These are phyloP conservation scores for Chloropsis cyanopogon DNA, from an alignment of 2,113 vertebrate species.

Conservation along the genomic window DNA sequence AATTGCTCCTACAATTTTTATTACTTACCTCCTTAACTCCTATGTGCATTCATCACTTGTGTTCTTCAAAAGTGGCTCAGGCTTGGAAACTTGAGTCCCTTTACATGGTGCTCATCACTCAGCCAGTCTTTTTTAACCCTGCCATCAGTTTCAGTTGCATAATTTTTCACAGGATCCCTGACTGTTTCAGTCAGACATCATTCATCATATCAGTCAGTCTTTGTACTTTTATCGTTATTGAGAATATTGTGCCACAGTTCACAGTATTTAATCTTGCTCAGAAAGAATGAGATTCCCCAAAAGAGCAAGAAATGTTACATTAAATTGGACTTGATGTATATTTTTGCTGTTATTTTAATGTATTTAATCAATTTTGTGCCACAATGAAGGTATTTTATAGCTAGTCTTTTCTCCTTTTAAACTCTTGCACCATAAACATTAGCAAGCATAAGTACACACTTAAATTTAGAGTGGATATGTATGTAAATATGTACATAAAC, in stretches of 20 bases:
- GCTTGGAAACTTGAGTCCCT: not conserved
- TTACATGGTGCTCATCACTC: not conserved
- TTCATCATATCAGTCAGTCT: not conserved
- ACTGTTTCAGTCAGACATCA: not conserved
- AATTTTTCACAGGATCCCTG: not conserved
- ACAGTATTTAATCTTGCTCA: not conserved
- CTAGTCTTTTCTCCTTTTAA: not conserved
- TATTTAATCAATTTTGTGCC: not conserved
- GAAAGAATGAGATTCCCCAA: not conserved
- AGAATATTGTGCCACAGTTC: not conserved
- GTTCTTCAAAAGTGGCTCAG: not conserved
- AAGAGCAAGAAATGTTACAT: not conserved
- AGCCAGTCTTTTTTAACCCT: not conserved
- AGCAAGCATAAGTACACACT: not conserved
- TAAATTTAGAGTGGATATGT: not conserved
- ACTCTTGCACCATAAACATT: not conserved
- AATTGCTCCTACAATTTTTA: not conserved
- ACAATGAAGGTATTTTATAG: not conserved
- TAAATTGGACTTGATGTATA: not conserved
- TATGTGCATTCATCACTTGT: not conserved
- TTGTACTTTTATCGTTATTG: not conserved
- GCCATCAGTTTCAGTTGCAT: not conserved
- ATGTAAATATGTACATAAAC: not conserved
- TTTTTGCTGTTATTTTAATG: not conserved
- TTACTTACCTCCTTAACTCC: not conserved